These are phyloP conservation scores for Adelges cooleyi DNA, from an alignment of 1,140 invertebrate genomes.

Conservation along the genomic window DNA sequence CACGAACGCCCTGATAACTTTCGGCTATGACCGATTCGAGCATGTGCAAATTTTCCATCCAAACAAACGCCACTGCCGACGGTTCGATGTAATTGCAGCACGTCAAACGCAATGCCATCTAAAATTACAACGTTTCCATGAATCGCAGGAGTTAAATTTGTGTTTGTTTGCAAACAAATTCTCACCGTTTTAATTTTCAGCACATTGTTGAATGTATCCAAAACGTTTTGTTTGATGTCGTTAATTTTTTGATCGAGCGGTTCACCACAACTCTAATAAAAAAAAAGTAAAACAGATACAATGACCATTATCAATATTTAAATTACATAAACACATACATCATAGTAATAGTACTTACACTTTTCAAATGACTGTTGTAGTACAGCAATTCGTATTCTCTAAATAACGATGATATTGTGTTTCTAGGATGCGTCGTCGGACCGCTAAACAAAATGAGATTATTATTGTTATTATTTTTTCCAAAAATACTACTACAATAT, in stretches of 20 bases:
- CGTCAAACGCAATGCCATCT: slow-evolving; percentile 9
- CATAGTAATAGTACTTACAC: background rate
- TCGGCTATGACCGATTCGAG: slow-evolving; percentile 41
- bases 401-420: background rate
- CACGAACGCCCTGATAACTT: slow-evolving; percentile 50
- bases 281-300: background rate
- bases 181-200: slow-evolving; percentile 25
- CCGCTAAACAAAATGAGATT: background rate
- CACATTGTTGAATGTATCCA: slow-evolving; percentile 19
- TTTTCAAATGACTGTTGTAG: background rate
- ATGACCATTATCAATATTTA: background rate
- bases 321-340: no score
- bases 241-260: slow-evolving; percentile 4
- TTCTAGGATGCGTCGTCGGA: background rate
- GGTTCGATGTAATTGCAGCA: slow-evolving; percentile 29
- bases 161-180: background rate
- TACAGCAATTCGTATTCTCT: background rate
- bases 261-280: background rate
- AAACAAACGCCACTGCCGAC: slow-evolving; percentile 7
- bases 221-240: slow-evolving; percentile 25
- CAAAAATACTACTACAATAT: slow-evolving; percentile 13
- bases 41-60: slow-evolving; percentile 35
- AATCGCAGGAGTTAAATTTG: background rate
- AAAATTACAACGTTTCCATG: background rate
- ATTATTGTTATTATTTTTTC: slow-evolving; percentile 21